phyloP scores from a whole-genome alignment of 2,797 vertebrate genomes.

The Hydrocynus forskahlii region DNA sequence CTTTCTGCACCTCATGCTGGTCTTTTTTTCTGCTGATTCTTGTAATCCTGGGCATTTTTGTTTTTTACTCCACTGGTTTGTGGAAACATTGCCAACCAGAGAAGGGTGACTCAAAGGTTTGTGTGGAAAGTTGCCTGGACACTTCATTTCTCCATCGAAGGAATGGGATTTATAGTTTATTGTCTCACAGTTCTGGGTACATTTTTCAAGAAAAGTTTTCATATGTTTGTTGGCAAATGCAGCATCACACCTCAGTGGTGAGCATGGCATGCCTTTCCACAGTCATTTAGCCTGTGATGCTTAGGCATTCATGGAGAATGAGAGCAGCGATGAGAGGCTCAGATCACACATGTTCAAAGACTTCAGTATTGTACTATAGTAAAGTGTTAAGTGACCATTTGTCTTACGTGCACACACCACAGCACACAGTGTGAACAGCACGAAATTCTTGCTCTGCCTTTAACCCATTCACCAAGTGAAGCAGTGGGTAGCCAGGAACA shows the following conservation, averaged over 20 bases:
- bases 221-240: constrained; percentile 3
- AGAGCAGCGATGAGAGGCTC: background rate
- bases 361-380: background rate
- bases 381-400: too few relatives aligned
- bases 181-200: background rate
- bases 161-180: background rate
- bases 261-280: background rate
- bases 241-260: background rate
- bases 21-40: background rate
- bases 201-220: background rate
- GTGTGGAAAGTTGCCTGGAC: constrained; percentile 38
- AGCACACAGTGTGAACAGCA: too few relatives aligned
- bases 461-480: too few relatives aligned
- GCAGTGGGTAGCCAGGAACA: too few relatives aligned
- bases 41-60: constrained; percentile 1
- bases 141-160: constrained; percentile 14
- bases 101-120: constrained; percentile 26
- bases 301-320: background rate
- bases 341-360: background rate
- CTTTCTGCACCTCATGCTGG: background rate
- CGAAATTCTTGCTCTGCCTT: too few relatives aligned
- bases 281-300: background rate
- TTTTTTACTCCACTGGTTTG: constrained; percentile 5
- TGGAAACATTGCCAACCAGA: constrained; percentile 1
- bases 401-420: too few relatives aligned